Evolutionary conservation across 2,113 vertebrate genomes (phyloP).

Genomic region (Ginglymostoma cirratum): DNA sequence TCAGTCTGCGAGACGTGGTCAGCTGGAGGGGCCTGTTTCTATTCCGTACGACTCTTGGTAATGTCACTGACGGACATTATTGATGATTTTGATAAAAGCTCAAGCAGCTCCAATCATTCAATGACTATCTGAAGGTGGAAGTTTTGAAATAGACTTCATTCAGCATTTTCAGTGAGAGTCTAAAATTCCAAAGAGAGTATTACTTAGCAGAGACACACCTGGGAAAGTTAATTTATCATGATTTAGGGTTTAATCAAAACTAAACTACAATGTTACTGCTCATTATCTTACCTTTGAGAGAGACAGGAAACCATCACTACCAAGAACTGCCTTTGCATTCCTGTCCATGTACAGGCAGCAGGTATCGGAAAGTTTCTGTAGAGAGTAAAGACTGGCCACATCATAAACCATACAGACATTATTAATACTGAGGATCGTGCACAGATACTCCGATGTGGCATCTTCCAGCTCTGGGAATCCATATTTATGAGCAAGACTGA

Average conservation of each 20-base stretch:
- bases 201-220: not conserved
- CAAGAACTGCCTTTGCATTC: slow-evolving; percentile 83
- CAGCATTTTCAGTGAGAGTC: not conserved
- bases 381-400: slow-evolving; percentile 89
- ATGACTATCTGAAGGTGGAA: not conserved
- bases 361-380: slow-evolving; percentile 75
- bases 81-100: no score
- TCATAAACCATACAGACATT: slow-evolving; percentile 96
- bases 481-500: slow-evolving; percentile 91
- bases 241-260: not conserved
- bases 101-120: no score
- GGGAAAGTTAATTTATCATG: not conserved
- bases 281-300: slow-evolving; percentile 76
- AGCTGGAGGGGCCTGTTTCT: no score
- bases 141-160: not conserved
- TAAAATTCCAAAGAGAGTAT: not conserved
- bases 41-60: no score
- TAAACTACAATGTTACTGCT: not conserved
- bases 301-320: slow-evolving; percentile 80
- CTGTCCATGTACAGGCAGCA: slow-evolving; percentile 94
- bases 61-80: no score
- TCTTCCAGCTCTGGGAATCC: slow-evolving; percentile 91
- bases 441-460: slow-evolving; percentile 90
- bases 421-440: slow-evolving; percentile 86
- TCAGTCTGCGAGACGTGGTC: no score